Base-by-base conservation (phyloP, 2,888 invertebrate genomes). In the Pheosia tremula region DNA sequence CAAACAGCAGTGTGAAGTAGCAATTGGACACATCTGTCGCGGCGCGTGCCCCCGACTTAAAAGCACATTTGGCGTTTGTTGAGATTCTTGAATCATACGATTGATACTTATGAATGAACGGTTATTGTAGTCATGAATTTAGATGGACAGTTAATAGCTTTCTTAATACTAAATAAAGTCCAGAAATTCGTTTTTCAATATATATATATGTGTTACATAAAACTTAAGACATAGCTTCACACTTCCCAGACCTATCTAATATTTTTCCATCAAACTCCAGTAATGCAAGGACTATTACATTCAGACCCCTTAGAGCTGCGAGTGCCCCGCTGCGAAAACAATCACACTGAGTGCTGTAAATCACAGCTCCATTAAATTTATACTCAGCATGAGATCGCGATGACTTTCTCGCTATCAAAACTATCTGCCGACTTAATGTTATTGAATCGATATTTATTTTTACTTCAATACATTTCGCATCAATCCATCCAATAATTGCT, bases 291-390 rank as follows among this genome's bases (percentile, higher is more conserved):
- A 52, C 57, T 53, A 37, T 37, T 37, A 53, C 53, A 53, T 53
- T 60, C 52, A 57, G 24, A 59, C 53, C 62, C 62, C 57, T 61
- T 58, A 53, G 58, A 60, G 58, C 59, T 8, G 50, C 10, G 60
- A 52, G 13, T 52, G 24, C 50, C 58, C 61, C 57, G 61, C 67
- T 60, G 67, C 57, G 60, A 62, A 74, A 74, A 74, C 68, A 74
- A 74, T 74, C 74, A 68, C 55, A 57, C 62, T 24, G 39, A 57
- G 60, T 37, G 56, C 58, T 63, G 60, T 74, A 72, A 74, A 74
- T 74, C 74, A 74, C 62, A 58, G 54, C 62, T 58, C 67, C 67
- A 74, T 74, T 74, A 74, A 74, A 63, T 74, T 68, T 65, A 62
- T 61, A 62, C 74, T 59, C 74, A 62, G 66, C 41, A n/a, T 41